A percentile compares a stretch with the other conserved stretches of the same genome.
Evolutionary conservation across 1,140 invertebrate species (phyloP).

Genomic region (Wasmannia auropunctata): DNA sequence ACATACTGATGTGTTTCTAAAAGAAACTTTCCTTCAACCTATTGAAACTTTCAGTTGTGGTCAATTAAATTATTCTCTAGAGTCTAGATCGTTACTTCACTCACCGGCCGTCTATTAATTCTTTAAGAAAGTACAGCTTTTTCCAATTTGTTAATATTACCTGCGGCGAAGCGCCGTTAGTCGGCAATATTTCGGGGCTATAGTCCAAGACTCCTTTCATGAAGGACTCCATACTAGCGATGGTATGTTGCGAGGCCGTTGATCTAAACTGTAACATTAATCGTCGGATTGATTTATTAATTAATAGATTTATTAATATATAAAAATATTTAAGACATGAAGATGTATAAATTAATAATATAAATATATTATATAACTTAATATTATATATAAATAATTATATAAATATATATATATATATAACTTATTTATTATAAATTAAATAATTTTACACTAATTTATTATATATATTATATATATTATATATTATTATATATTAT

Average conservation of each 20-base stretch:
- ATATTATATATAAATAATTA: not conserved
- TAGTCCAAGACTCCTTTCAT: constrained; percentile 79
- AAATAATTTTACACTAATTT: too few relatives aligned
- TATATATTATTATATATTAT: too few relatives aligned
- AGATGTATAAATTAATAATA: too few relatives aligned
- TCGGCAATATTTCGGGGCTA: constrained; percentile 16
- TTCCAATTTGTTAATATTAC: not conserved
- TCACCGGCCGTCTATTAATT: not conserved
- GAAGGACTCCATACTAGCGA: constrained; percentile 78
- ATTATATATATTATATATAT: too few relatives aligned
- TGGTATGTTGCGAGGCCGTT: constrained; percentile 36
- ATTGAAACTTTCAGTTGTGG: not conserved
- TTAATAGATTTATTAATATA: not conserved
- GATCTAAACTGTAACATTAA: constrained; percentile 46
- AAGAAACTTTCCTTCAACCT: not conserved
- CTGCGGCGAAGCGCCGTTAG: not conserved
- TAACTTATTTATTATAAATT: too few relatives aligned
- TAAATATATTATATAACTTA: not conserved
- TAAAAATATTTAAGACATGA: too few relatives aligned
- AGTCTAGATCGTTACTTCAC: not conserved
- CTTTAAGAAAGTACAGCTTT: not conserved
- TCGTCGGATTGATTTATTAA: not conserved
- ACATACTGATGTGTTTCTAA: not conserved
- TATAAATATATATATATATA: too few relatives aligned
- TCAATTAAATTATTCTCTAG: not conserved